Percentiles rank a stretch among this genome's conserved stretches.
phyloP scores from a whole-genome alignment of 2,888 invertebrate genomes.

The Pterostichus madidus region DNA sequence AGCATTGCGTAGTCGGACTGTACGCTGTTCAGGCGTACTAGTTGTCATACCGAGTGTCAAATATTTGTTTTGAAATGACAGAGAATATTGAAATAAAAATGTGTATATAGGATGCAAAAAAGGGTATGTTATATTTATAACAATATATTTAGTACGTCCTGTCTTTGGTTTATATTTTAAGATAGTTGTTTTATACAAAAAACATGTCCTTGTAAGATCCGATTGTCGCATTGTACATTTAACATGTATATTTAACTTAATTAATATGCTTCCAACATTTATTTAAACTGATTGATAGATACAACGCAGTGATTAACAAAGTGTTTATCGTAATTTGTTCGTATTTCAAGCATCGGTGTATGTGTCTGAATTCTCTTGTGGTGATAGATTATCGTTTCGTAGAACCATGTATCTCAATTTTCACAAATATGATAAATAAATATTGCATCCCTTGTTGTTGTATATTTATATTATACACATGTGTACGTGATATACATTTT shows the following conservation, averaged over 20 bases:
- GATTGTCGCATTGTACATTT: conserved; percentile 33
- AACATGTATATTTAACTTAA: conserved; percentile 62
- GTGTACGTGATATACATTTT: not conserved
- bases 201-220: conserved; percentile 56
- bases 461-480: not conserved
- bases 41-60: conserved; percentile 63
- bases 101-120: conserved; percentile 19
- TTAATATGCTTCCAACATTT: conserved; percentile 60
- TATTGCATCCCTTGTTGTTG: too few species aligned
- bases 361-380: not conserved
- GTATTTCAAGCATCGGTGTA: not conserved
- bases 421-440: not conserved
- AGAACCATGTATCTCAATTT: conserved; percentile 25
- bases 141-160: conserved; percentile 4
- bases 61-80: conserved; percentile 62
- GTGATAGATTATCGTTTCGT: conserved; percentile 46
- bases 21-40: conserved; percentile 54
- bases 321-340: too few species aligned
- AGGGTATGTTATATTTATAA: conserved; percentile 47
- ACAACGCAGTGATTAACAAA: not conserved
- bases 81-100: conserved; percentile 46
- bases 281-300: conserved; percentile 56
- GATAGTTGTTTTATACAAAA: conserved; percentile 21
- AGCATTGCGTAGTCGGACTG: conserved; percentile 7
- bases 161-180: not conserved